Base-by-base conservation (phyloP, 2,888 invertebrate genomes). In the Archips xylosteana region DNA sequence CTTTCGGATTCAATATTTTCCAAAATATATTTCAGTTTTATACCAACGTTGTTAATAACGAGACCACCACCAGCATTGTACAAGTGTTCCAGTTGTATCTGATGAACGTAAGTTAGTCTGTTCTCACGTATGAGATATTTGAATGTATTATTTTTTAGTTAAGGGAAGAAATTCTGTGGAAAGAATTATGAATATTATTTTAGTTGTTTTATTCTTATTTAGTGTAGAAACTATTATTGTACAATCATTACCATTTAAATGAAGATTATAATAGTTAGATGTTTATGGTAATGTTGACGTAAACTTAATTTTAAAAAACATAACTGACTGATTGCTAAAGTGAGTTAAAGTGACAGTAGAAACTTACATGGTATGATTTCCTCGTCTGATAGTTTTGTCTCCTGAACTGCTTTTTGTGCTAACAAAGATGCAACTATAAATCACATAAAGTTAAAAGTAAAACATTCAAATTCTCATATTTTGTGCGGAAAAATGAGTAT, bases 21-120 rank as follows among this genome's bases (percentile, higher is more conserved):
- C 57, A 23, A 45, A 47, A 32, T 23, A 49, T 36, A 32, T n/a
- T 45, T 57, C 10, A 63, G 6, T 47, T 13, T 61, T 13, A n/a
- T 36, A 62, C 8, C 54, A 15, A 32, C 42, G 23, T 64, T 49
- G 49, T 32, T 71, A 47, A 59, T 47, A 45, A 34, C 39, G 73
- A 74, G 74, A 74, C 70, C 59, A 34, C 74, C 74, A 74, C 74
- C 74, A 74, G 74, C 74, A 23, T 59, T 49, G 60, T 45, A 57
- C 45, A 74, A 70, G 74, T 74, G 74, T 74, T 74, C 74, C 63
- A 63, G 51, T n/a, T 51, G 15, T 51, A 34, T 51, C 65, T 70
- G 60, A 64, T 74, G 34, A 64, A 10, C 39, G 23, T 54, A 15
- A 23, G 10, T 39, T 39, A 32, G 13, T 3, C 36, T 47, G 49